Evolutionary conservation across 2,797 vertebrate genomes (phyloP), one percentile per base, ranked within the genome.

Genomic region (Eospalax fontanierii): DNA sequence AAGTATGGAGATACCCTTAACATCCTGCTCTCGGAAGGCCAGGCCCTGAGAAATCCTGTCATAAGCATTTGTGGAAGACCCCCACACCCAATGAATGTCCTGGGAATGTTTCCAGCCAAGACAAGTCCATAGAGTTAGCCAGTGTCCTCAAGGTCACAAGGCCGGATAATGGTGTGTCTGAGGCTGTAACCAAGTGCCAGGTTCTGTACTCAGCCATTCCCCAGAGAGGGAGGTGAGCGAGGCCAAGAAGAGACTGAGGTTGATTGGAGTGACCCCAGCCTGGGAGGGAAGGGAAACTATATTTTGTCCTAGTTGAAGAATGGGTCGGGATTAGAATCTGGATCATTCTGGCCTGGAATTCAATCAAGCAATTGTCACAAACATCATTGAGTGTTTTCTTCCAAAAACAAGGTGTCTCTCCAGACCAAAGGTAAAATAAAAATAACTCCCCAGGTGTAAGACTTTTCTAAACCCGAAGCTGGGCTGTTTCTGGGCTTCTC

Each of bases 311-410:
- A 12, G 30, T 90, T 66, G 75, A 78, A 95, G 78, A 74, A 22
- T 15, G 57, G 87, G 68, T 78, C 46, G 70, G 65, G 83, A 73
- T 93, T 79, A 92, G 50, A 43, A 79, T 19, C 63, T 11, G 28
- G 83, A n/a, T 33, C 8, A 74, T 54, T 93, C 61, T 73, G 70
- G 22, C 22, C 85, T 94, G 90, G 57, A 71, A 79, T 86, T 95
- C 75, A 68, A 12, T 57, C 74, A 74, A 54, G 22, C 35, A n/a
- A 30, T 38, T 57, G 78, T 46, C 88, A 30, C 79, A 35, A 79
- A 35, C 74, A 86, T 82, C 66, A 43, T 10, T 50, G 28, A 65
- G 50, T 59, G 59, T 66, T 82, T 61, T 30, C 66, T 80, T 85
- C 85, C 59, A 86, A 93, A 85, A 54, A 19, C 46, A 90, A 74